Evolutionary conservation across 2,797 vertebrate species (phyloP), one percentile per base, ranked within the genome.

Genomic region (Ambastaia sidthimunki): DNA sequence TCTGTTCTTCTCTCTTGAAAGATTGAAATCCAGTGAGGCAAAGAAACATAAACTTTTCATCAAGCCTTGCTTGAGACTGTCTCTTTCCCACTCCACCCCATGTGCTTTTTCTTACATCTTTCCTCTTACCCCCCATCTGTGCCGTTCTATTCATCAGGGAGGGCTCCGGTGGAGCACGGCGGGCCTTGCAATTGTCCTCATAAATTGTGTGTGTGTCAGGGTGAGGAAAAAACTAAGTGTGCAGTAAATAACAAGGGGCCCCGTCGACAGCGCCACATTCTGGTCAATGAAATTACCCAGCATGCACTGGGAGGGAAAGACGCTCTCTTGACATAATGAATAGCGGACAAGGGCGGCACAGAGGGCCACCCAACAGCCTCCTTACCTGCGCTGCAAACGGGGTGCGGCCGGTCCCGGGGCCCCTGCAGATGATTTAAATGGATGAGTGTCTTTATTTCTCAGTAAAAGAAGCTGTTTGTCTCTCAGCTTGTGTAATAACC

Each of bases 241-340:
- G 91, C 92, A 93, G 92, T 94, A 94, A 95, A 94, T 94, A 95
- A 95, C 91, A 94, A 93, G 93, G 89, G 90, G 76, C 85, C 87
- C 88, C 25, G 57, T 85, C 80, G 80, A 87, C 85, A 82, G 87
- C 83, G 67, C 86, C 85, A 86, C 88, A 80, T 92, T 92, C 93
- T 91, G 86, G 86, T 91, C 90, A 88, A 91, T 80, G 88, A 92
- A 91, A 94, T 94, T 93, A 93, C 92, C 90, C 91, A 90, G 84
- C 88, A 87, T 91, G 88, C 91, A 90, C 85, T 83, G 70, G 83
- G 89, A 90, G 88, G 84, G 86, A 67, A 57, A 57, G 86, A 89
- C 82, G 85, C 89, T 88, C 91, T 88, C 87, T 87, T 74, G 25
- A 83, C 62, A 87, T 94, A 93, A 94, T 92, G 89, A 91, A 92